These are phyloP conservation scores for Platanista minor DNA, from an alignment of 2,113 vertebrate species.

Conservation along the genomic window DNA sequence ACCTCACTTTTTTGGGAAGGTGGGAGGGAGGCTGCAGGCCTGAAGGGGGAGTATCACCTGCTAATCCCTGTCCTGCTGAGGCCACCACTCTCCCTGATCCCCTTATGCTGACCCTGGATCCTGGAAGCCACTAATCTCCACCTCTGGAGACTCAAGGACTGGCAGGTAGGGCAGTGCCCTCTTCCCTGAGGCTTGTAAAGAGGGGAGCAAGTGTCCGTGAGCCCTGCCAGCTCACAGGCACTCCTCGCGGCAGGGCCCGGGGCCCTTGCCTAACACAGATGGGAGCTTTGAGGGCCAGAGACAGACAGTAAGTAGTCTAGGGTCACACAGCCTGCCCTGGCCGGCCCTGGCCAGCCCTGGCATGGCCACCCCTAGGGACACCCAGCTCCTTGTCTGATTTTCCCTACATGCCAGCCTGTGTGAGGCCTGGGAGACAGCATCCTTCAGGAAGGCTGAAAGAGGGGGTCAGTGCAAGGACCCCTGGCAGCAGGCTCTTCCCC, in stretches of 20 bases:
- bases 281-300: not conserved
- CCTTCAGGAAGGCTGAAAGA: not conserved
- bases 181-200: not conserved
- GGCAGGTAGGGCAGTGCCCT: not conserved
- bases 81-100: constrained; percentile 77
- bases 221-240: not conserved
- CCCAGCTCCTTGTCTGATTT: not conserved
- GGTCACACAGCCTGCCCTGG: not conserved
- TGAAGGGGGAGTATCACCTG: constrained; percentile 42
- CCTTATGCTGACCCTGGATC: constrained; percentile 49
- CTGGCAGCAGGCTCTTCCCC: not conserved
- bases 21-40: not conserved
- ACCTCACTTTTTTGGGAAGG: not conserved
- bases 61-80: constrained; percentile 81
- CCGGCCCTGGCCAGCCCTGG: not conserved
- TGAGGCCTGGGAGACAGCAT: not conserved
- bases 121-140: constrained; percentile 43
- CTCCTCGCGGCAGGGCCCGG: not conserved
- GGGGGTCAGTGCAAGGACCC: not conserved
- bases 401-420: not conserved
- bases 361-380: not conserved
- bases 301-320: not conserved
- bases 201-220: no score
- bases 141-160: not conserved
- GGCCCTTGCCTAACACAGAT: not conserved